These are phyloP conservation scores for Panurus biarmicus DNA, from an alignment of 2,113 vertebrate species.

Conservation along the genomic window DNA sequence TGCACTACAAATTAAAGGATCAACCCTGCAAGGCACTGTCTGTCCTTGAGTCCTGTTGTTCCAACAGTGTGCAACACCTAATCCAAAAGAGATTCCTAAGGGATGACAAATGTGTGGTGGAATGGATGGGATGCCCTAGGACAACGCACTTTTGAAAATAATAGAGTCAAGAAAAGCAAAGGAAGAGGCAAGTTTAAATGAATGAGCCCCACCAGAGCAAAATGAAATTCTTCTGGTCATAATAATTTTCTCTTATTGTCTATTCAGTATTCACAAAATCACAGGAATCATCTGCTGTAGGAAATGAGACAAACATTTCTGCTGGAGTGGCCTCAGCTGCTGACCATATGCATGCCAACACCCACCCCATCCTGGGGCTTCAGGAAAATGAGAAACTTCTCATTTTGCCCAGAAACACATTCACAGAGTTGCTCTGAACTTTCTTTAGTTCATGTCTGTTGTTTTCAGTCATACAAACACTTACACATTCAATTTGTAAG, in stretches of 20 bases:
- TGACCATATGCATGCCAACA: not conserved
- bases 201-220: not conserved
- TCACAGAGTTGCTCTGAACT: not conserved
- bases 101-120: not conserved
- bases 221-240: not conserved
- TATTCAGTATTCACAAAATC: not conserved
- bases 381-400: not conserved
- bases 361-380: not conserved
- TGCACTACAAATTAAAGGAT: slow-evolving; percentile 27
- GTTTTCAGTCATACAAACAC: not conserved
- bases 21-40: not conserved
- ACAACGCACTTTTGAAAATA: not conserved
- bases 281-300: not conserved
- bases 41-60: not conserved
- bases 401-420: not conserved
- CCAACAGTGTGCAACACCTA: not conserved
- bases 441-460: not conserved
- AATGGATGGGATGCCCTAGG: not conserved
- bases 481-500: not conserved
- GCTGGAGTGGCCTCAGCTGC: not conserved
- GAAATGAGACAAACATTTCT: not conserved
- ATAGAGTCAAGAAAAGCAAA: not conserved
- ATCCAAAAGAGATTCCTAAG: not conserved
- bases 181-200: not conserved
- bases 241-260: not conserved